A percentile compares a stretch with the other conserved stretches of the same genome.
Conservation (phyloP, 2,888 invertebrate species). For the Rhimphoctona megacephalus region DNA sequence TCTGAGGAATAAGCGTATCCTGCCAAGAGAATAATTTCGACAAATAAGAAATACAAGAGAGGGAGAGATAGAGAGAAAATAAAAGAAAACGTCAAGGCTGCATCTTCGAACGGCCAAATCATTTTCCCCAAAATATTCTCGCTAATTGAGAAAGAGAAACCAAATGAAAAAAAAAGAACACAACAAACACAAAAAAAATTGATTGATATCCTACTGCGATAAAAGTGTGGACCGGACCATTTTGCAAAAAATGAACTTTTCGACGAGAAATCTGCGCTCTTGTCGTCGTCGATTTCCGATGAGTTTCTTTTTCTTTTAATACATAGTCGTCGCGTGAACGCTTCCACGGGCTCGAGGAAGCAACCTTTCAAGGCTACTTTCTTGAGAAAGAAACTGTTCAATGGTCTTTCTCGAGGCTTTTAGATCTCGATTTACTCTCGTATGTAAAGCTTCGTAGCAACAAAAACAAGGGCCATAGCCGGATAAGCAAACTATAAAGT, state of each 20-base stretch:
- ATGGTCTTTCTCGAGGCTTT: slow-evolving; percentile 35
- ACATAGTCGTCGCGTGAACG: not conserved
- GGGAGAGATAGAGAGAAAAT: not conserved
- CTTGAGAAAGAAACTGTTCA: slow-evolving; percentile 35
- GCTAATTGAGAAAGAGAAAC: slow-evolving; percentile 26
- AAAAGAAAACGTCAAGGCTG: slow-evolving; percentile 45
- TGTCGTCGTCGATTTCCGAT: slow-evolving; percentile 41
- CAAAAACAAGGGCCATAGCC: not conserved
- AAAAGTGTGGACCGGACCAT: not conserved
- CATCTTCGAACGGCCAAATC: slow-evolving; percentile 63
- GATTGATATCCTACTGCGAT: not conserved
- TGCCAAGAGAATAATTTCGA: slow-evolving; percentile 71
- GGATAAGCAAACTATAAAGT: not conserved
- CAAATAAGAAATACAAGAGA: not conserved
- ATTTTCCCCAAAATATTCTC: slow-evolving; percentile 34
- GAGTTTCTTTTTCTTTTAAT: slow-evolving; percentile 2
- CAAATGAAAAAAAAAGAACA: slow-evolving; percentile 22
- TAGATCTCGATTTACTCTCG: slow-evolving; percentile 37
- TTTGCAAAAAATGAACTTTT: slow-evolving; percentile 34
- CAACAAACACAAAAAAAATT: not conserved
- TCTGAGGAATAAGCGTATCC: slow-evolving; percentile 72
- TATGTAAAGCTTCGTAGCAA: slow-evolving; percentile 48
- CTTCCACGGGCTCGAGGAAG: slow-evolving; percentile 18
- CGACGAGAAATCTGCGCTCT: slow-evolving; percentile 40
- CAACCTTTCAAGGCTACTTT: slow-evolving; percentile 33